Conservation (phyloP, 2,888 invertebrate genomes). For the Ochlodes sylvanus region DNA sequence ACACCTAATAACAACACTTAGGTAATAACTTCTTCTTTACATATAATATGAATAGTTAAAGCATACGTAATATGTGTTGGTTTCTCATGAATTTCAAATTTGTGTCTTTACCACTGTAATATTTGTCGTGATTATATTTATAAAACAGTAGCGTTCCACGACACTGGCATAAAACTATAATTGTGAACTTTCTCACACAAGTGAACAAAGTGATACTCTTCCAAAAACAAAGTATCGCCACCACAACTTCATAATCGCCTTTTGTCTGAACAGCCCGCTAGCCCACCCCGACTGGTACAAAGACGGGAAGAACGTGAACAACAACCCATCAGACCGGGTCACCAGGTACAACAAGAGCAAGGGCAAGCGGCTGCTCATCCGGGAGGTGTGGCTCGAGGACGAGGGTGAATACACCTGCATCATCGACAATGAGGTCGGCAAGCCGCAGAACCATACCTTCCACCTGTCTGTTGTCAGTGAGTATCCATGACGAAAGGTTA, state of each 20-base stretch:
- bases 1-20: no score
- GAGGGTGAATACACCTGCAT: constrained; percentile 66
- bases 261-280: constrained; percentile 58
- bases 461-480: constrained; percentile 67
- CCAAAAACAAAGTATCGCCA: no score
- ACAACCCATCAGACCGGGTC: constrained; percentile 57
- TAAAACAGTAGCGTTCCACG: no score
- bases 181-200: no score
- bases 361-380: constrained; percentile 70
- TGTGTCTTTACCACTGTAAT: no score
- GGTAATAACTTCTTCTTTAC: no score
- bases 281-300: constrained; percentile 70
- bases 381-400: constrained; percentile 60
- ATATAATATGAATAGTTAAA: no score
- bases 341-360: constrained; percentile 70
- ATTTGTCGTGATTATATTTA: no score
- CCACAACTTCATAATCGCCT: not conserved
- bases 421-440: constrained; percentile 63
- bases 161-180: no score
- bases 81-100: no score
- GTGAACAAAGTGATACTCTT: no score
- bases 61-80: no score
- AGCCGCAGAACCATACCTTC: constrained; percentile 60
- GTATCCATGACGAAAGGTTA: constrained; percentile 41
- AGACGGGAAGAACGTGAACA: constrained; percentile 62